Conservation (phyloP, 1,140 invertebrate species). For the Linepithema humile region DNA sequence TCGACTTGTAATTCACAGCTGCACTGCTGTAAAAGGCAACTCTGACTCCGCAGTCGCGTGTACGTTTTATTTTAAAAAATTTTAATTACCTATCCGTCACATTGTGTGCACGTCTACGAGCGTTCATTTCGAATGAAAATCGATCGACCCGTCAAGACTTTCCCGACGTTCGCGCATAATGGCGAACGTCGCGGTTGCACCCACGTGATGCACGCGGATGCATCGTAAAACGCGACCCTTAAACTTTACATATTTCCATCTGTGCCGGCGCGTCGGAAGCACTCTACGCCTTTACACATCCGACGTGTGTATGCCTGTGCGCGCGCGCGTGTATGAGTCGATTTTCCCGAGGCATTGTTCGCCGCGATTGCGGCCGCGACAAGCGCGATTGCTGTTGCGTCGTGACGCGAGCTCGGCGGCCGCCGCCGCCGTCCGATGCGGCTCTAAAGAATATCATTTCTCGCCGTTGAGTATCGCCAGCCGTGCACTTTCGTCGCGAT, state of each 20-base stretch:
- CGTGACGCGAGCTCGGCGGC: background rate
- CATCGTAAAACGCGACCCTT: conserved; percentile 49
- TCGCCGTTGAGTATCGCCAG: background rate
- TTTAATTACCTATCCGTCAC: conserved; percentile 10
- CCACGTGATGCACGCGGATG: conserved; percentile 38
- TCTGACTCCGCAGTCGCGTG: background rate
- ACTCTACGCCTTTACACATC: conserved; percentile 1
- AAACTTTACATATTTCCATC: conserved; percentile 42
- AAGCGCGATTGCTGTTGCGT: conserved; percentile 37
- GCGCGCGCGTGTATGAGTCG: background rate
- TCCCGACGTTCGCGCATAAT: conserved; percentile 25
- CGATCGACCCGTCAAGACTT: conserved; percentile 23
- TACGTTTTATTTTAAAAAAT: conserved; percentile 16
- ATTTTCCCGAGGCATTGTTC: conserved; percentile 49
- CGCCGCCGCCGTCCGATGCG: conserved; percentile 1
- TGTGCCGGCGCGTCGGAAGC: conserved; percentile 23
- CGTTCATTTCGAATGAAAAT: conserved; percentile 14
- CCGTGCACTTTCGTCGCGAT: background rate
- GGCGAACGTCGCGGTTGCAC: conserved; percentile 31
- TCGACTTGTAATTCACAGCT: background rate
- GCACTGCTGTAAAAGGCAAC: background rate
- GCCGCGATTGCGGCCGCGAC: conserved; percentile 36
- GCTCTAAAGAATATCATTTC: conserved; percentile 43
- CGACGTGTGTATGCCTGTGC: background rate
- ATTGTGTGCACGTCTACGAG: background rate